These are phyloP conservation scores for Brenthis hecate DNA, from an alignment of 2,888 invertebrate species.

Conservation along the genomic window DNA sequence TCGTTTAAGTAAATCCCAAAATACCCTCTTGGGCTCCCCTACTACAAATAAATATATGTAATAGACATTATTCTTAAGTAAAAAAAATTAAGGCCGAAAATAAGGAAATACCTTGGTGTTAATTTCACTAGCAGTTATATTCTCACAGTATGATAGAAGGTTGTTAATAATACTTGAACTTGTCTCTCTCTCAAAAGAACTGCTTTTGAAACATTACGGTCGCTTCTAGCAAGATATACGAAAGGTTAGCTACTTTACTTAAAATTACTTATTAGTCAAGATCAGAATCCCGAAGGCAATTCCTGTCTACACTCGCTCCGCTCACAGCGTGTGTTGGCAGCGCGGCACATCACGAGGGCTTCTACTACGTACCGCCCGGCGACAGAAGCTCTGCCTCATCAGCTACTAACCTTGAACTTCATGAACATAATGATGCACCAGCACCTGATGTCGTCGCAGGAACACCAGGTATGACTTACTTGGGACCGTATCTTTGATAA, in stretches of 20 bases:
- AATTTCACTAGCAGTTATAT: too few species aligned
- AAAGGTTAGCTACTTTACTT: background rate
- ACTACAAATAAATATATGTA: too few species aligned
- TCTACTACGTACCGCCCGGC: slow-evolving; percentile 80
- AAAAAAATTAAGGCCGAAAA: too few species aligned
- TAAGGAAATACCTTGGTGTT: too few species aligned
- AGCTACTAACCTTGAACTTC: slow-evolving; percentile 84
- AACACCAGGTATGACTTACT: slow-evolving; percentile 78
- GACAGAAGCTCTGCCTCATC: slow-evolving; percentile 84
- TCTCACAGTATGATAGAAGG: too few species aligned
- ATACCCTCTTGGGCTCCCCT: too few species aligned
- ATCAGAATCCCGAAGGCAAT: slow-evolving; percentile 87
- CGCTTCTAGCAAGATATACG: background rate
- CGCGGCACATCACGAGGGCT: slow-evolving; percentile 73
- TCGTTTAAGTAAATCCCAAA: too few species aligned
- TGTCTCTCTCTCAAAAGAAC: too few species aligned
- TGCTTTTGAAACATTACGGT: too few species aligned
- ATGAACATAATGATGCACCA: slow-evolving; percentile 77
- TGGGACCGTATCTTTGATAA: too few species aligned
- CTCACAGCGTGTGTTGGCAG: slow-evolving; percentile 89
- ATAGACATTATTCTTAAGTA: too few species aligned
- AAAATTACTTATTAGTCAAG: slow-evolving; percentile 59
- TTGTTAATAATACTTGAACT: too few species aligned
- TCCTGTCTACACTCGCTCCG: slow-evolving; percentile 89
- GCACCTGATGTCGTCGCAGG: slow-evolving; percentile 92